Evolutionary conservation across 2,113 vertebrate genomes (phyloP), one percentile per base, ranked within the genome.

Genomic region (Myocastor coypus): DNA sequence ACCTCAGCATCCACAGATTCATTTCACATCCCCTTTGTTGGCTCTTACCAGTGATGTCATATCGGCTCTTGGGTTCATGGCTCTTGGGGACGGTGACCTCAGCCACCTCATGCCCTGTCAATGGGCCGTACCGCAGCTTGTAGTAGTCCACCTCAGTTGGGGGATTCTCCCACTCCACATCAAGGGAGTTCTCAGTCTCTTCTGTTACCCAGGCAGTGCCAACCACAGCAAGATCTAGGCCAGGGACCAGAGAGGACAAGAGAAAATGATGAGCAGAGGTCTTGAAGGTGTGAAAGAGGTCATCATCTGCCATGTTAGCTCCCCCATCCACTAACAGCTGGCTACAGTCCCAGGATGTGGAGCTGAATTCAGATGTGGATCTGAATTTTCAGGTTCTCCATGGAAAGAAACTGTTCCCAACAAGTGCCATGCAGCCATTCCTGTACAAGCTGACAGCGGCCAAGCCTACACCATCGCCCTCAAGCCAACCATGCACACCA

Each of bases 131-230:
- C 61, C 88, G 99, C 92, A 99, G 97, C 92, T 98, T 99, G 97
- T 99, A 99, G 96, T 98, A 98, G 97, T 99, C 99, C 83, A 99
- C 98, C 9, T 98, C 98, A 0, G 97, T 92, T 3, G 91, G 83
- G 0, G 99, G 99, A 92, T 99, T 99, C 97, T 99, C 98, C 99
- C 99, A 99, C 92, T 99, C 99, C 96, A 99, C 99, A 37, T 99
- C 98, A 40, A 99, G 98, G 0, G 99, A 98, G 87, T 98, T 97
- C 46, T 99, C 99, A 2, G 98, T 99, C 98, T 99, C 98, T 28
- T 99, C 99, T 0, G 98, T 98, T 96, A 99, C 99, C 97, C 98
- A 98, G 30, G 99, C 97, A 50, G 98, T 98, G 96, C 94, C 97
- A 34, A 98, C 97, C 34, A 91, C 78, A 66, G 98, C 98, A 4